Conservation (phyloP, 1,140 invertebrate genomes). For the Arctopsyche grandis region DNA sequence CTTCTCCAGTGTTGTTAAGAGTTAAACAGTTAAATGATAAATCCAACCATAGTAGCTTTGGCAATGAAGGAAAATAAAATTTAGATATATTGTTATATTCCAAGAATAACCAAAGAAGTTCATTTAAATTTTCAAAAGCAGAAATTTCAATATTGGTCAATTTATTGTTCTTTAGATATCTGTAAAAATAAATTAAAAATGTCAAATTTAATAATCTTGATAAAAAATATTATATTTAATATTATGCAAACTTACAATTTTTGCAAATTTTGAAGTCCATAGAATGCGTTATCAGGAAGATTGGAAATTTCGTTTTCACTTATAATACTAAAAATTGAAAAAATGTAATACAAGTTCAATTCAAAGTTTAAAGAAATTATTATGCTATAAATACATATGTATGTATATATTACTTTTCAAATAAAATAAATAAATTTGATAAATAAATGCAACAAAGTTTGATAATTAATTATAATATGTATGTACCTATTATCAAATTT, state of each 20-base stretch:
- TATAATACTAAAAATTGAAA: background rate
- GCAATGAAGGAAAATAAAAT: conserved; percentile 8
- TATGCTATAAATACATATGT: too few relatives aligned
- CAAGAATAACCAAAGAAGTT: conserved; percentile 58
- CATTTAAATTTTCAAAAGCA: conserved; percentile 50
- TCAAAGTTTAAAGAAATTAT: background rate
- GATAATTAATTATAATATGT: too few relatives aligned
- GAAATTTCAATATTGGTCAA: conserved; percentile 16
- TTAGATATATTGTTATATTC: conserved; percentile 56
- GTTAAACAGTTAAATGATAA: conserved; percentile 66
- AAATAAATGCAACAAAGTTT: too few relatives aligned
- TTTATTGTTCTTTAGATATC: conserved; percentile 58
- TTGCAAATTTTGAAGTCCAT: background rate
- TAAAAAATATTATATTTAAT: background rate
- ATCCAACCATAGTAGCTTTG: conserved; percentile 60
- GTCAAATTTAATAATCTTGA: background rate
- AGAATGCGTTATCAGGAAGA: background rate
- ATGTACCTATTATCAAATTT: too few relatives aligned
- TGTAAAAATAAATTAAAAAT: conserved; percentile 5
- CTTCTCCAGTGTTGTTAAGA: conserved; percentile 57
- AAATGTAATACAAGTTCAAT: background rate
- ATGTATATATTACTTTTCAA: too few relatives aligned
- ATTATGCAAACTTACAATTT: conserved; percentile 31
- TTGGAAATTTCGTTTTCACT: conserved; percentile 28
- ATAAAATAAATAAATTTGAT: too few relatives aligned